Evolutionary conservation across 2,888 invertebrate genomes (phyloP), one percentile per base, ranked within the genome.

Genomic region (Strigamia crassipes): DNA sequence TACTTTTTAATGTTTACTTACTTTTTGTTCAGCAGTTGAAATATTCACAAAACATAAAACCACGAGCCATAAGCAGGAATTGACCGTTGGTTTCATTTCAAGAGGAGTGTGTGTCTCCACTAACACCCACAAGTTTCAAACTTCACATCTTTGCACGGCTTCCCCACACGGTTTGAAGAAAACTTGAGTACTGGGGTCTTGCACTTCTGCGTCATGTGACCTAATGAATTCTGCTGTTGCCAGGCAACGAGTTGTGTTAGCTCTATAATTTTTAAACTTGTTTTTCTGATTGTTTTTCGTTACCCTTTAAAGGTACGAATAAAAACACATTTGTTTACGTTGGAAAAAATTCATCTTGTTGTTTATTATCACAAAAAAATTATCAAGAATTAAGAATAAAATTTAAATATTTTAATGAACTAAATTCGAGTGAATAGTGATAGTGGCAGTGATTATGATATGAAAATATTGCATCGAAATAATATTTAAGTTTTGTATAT

Each of bases 211-310:
- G 18, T 56, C 73, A 73, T 31, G 73, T 73, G 73, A 73, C 73
- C 73, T 73, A 73, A 73, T 73, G 73, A 73, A 73, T 73, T n/a
- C 61, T 73, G 15, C 31, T 31, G 73, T 73, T 73, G 73, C 73
- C 27, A 73, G n/a, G 73, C 73, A 73, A 73, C 73, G 9, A 23
- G 73, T 73, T 27, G 73, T 31, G 31, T 73, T 73, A 15, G 73
- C 73, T 31, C 73, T 73, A 31, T 73, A 73, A 73, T 73, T 73
- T 73, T 31, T 31, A 73, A 73, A 73, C 73, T 73, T 73, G 73
- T 73, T 73, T 31, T 73, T 31, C n/a, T 61, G 18, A 61, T 61
- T 9, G 18, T 27, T 73, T 73, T 51, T 31, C 21, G 15, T 18
- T 56, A 18, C 56, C 56, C 56, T 23, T 27, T 73, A 73, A 38